Evolutionary conservation across 2,797 vertebrate genomes (phyloP), one percentile per base, ranked within the genome.

Genomic region (Oreochromis mossambicus): DNA sequence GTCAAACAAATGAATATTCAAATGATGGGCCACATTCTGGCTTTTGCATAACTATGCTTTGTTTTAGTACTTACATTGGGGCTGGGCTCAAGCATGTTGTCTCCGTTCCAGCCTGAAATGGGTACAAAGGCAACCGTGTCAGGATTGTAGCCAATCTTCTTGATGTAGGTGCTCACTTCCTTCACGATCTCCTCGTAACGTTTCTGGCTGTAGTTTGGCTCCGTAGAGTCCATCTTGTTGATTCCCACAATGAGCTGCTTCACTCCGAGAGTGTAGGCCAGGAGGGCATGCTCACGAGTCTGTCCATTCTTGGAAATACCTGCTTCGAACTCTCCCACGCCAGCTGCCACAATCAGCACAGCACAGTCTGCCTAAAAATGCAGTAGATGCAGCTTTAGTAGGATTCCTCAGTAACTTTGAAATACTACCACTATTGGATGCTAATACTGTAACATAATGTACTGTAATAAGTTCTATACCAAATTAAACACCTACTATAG

Each of bases 91-190:
- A 99, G 93, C 98, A 99, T 99, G 95, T 99, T 99, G 96, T 99
- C 98, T 79, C 98, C 98, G 0, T 99, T 98, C 98, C 98, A 99
- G 88, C 98, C 98, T 51, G 97, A 98, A 93, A 98, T 97, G 89
- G 97, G 97, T 56, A 98, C 98, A 24, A 98, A 98, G 83, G 97
- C 97, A 55, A 99, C 98, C 0, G 97, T 98, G 89, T 98, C 98
- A 1, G 98, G 98, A 85, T 99, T 99, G 96, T 99, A 99, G 90
- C 98, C 98, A 46, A 99, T 99, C 94, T 99, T 99, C 96, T 99
- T 99, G 93, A 99, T 99, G 86, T 99, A 99, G 88, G 97, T 98
- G 96, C 98, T 98, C 94, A 99, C 98, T 97, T 99, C 98, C 93
- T 99, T 99, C 77, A 98, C 98, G 1, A 99, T 99, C 93, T 99